Evolutionary conservation across 2,797 vertebrate species (phyloP).

Genomic region (Spheniscus humboldti): DNA sequence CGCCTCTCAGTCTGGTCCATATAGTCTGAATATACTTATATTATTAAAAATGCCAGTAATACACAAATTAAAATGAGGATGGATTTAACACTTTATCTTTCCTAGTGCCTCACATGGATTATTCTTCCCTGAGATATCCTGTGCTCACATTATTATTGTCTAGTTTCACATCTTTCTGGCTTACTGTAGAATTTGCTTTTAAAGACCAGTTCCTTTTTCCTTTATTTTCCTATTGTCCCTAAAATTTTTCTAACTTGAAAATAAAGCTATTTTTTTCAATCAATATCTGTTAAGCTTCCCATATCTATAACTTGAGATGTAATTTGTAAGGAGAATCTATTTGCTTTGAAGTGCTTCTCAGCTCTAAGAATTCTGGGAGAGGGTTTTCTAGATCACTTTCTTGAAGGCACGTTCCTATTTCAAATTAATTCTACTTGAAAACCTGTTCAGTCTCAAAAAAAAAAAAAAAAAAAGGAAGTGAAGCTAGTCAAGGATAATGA

Average conservation of each 20-base stretch:
- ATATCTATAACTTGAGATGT: background rate
- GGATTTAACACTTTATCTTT: background rate
- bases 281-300: background rate
- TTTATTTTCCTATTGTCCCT: background rate
- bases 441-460: background rate
- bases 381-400: background rate
- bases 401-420: background rate
- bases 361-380: background rate
- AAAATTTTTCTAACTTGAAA: background rate
- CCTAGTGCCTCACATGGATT: background rate
- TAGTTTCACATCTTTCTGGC: background rate
- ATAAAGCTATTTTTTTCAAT: background rate
- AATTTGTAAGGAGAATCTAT: background rate
- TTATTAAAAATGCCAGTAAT: background rate
- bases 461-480: background rate
- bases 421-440: background rate
- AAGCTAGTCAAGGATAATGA: background rate
- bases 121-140: background rate
- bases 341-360: background rate
- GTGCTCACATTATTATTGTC: background rate
- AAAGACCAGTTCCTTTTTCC: background rate
- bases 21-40: background rate
- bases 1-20: background rate
- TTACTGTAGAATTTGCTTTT: background rate
- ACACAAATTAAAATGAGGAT: background rate